These are phyloP conservation scores for Cheiracanthium punctorium DNA, from an alignment of 2,888 invertebrate genomes.

Conservation along the genomic window DNA sequence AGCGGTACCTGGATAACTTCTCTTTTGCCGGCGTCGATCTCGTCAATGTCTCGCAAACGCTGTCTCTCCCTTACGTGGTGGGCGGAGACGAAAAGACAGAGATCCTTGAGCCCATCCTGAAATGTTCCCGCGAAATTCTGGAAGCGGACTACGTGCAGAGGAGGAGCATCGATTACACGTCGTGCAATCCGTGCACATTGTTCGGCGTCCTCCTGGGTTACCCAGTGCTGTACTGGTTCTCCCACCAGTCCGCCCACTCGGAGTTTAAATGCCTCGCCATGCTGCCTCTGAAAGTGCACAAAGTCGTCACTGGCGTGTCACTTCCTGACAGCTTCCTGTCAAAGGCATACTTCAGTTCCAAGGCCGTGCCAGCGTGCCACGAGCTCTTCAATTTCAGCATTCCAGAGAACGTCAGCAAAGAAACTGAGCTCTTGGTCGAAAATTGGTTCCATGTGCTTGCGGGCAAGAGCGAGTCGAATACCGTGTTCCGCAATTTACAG, in stretches of 20 bases:
- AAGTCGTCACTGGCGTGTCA: neutral
- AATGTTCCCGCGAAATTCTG: conserved; percentile 7
- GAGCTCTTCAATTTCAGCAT: conserved; percentile 51
- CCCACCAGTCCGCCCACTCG: conserved; percentile 16
- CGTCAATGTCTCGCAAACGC: conserved; percentile 32
- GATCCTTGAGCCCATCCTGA: conserved; percentile 13
- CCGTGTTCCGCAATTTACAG: conserved; percentile 17
- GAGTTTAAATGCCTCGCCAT: conserved; percentile 43
- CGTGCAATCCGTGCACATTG: conserved; percentile 40
- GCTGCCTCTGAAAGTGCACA: conserved; percentile 49
- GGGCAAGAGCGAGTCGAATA: conserved; percentile 4
- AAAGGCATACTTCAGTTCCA: neutral
- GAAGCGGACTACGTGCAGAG: neutral
- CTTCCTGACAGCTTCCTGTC: neutral
- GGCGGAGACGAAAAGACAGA: conserved; percentile 15
- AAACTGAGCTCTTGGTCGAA: conserved; percentile 18
- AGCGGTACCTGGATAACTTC: conserved; percentile 13
- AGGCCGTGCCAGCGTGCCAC: neutral
- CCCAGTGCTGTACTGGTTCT: conserved; percentile 60
- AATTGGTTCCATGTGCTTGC: conserved; percentile 26
- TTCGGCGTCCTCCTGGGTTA: conserved; percentile 48
- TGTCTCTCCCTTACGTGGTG: conserved; percentile 4
- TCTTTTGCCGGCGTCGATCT: neutral
- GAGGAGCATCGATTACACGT: neutral
- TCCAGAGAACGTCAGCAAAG: conserved; percentile 30